Evolutionary conservation across 2,113 vertebrate species (phyloP).

Genomic region (Piprites chloris): DNA sequence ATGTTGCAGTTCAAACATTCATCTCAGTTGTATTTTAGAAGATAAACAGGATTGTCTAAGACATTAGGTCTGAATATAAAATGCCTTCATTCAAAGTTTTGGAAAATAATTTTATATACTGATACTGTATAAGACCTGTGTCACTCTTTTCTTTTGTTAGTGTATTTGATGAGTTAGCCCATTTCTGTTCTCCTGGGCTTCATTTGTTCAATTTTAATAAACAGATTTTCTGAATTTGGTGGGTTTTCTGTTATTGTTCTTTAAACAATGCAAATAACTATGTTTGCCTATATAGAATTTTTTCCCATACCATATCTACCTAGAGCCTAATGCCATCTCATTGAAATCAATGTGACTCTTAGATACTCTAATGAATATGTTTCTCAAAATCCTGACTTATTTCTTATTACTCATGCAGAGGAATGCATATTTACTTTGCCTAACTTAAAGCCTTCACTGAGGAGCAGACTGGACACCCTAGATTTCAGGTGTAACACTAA

Average conservation of each 20-base stretch:
- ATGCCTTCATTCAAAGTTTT: not conserved
- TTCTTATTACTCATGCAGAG: not conserved
- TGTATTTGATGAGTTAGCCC: not conserved
- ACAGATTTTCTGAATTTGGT: not conserved
- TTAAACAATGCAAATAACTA: not conserved
- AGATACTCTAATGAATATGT: not conserved
- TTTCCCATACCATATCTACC: accelerated
- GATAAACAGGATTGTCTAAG: not conserved
- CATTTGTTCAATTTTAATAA: not conserved
- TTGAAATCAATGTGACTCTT: not conserved
- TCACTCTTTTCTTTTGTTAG: not conserved
- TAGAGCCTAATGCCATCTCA: not conserved
- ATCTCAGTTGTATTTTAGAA: not conserved
- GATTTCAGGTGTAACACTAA: not conserved
- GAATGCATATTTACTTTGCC: not conserved
- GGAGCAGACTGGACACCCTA: accelerated
- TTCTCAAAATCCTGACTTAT: not conserved
- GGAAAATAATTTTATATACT: not conserved
- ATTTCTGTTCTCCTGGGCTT: not conserved
- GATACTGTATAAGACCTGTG: not conserved
- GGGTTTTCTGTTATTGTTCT: not conserved
- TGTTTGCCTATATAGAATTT: not conserved
- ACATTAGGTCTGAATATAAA: not conserved
- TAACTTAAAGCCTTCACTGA: not conserved
- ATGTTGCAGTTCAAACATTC: not conserved